phyloP scores from a whole-genome alignment of 1,140 invertebrate genomes.

The Tyrophagus putrescentiae region DNA sequence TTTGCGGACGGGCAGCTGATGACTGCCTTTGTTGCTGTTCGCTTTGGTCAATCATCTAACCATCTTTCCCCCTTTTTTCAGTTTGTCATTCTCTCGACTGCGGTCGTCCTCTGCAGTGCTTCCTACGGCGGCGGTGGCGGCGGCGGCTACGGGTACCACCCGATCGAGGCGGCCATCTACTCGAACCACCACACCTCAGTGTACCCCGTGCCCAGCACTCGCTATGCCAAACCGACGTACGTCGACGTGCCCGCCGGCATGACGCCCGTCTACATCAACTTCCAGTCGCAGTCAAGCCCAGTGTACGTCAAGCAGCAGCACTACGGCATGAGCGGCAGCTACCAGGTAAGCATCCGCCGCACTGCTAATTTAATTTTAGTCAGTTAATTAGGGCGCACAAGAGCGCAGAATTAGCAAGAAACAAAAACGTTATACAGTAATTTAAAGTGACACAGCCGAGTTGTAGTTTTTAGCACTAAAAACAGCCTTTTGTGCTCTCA shows the following conservation, averaged over 20 bases:
- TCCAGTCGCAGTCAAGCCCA: slow-evolving; percentile 18
- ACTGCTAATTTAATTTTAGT: too few relatives aligned
- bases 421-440: too few relatives aligned
- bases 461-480: too few relatives aligned
- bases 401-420: too few relatives aligned
- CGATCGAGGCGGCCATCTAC: slow-evolving; percentile 20
- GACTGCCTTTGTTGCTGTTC: too few relatives aligned
- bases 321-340: slow-evolving; percentile 16
- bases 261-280: slow-evolving; percentile 18
- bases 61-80: neutral
- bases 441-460: too few relatives aligned
- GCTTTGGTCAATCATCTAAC: too few relatives aligned
- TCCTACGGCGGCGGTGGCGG: neutral
- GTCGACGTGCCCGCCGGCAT: slow-evolving; percentile 17
- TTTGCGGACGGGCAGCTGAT: too few relatives aligned
- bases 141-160: neutral
- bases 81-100: slow-evolving; percentile 10
- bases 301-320: slow-evolving; percentile 21
- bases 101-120: slow-evolving; percentile 5
- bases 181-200: slow-evolving; percentile 18
- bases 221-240: slow-evolving; percentile 16
- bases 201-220: slow-evolving; percentile 5
- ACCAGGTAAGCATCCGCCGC: too few relatives aligned
- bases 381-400: too few relatives aligned
- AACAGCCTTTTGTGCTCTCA: too few relatives aligned